These are phyloP conservation scores for Sebastiscus tertius DNA, from an alignment of 2,797 vertebrate species.

Conservation along the genomic window DNA sequence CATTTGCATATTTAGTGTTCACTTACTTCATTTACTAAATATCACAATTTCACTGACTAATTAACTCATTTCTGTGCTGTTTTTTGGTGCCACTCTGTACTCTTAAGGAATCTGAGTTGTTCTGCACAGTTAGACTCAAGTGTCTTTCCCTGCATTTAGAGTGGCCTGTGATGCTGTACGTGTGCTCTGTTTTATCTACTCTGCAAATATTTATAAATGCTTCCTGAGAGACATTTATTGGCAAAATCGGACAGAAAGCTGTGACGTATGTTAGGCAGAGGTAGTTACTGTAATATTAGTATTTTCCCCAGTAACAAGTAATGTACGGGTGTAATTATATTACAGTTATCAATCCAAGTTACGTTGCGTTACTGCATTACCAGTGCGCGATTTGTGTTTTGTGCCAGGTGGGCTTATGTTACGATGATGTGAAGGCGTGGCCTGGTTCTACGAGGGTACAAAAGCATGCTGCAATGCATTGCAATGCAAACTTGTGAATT, in stretches of 20 bases:
- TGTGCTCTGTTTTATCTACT: constrained; percentile 27
- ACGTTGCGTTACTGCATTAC: no score
- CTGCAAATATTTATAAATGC: constrained; percentile 52
- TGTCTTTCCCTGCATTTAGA: background rate
- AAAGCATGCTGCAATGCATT: no score
- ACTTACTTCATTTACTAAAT: background rate
- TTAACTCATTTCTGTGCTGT: background rate
- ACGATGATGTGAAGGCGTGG: no score
- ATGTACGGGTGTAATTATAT: no score
- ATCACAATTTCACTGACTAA: no score
- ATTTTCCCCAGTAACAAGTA: background rate
- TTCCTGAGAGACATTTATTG: background rate
- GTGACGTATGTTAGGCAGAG: background rate
- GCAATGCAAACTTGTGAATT: no score
- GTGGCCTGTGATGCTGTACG: background rate
- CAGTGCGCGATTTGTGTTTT: no score
- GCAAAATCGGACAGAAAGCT: background rate
- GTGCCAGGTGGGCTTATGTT: no score
- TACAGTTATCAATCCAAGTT: no score
- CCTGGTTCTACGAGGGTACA: no score
- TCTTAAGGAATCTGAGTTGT: background rate
- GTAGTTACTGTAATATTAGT: background rate
- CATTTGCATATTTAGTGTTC: background rate
- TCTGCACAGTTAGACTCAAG: background rate
- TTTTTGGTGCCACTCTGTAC: background rate